A percentile compares a stretch with the other conserved stretches of the same genome.
Conservation (phyloP, 1,140 invertebrate genomes). For the Armadillidium nasatum region DNA sequence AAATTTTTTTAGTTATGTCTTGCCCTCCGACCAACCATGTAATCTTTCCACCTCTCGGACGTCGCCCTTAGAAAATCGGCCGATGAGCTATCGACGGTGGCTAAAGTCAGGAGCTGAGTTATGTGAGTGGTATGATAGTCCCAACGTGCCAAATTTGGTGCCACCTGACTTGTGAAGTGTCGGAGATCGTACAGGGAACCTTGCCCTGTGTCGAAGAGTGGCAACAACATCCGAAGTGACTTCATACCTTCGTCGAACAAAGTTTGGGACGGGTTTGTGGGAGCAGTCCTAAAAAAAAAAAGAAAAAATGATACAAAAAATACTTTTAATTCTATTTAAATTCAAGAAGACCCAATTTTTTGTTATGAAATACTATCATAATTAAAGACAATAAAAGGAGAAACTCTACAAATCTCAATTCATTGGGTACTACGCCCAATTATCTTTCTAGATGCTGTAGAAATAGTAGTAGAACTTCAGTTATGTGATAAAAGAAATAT, state of each 20-base stretch:
- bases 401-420: too few species aligned
- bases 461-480: too few species aligned
- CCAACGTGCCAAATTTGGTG: conserved; percentile 87
- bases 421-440: too few species aligned
- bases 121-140: conserved; percentile 98
- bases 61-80: conserved; percentile 76
- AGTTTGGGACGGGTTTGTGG: conserved; percentile 49
- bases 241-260: conserved; percentile 81
- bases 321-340: not conserved
- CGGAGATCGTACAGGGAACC: conserved; percentile 95
- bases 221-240: conserved; percentile 82
- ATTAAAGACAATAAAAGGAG: too few species aligned
- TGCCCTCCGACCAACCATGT: conserved; percentile 90
- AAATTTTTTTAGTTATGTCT: conserved; percentile 83
- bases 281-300: not conserved
- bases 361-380: too few species aligned
- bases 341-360: too few species aligned
- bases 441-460: too few species aligned
- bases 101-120: conserved; percentile 86
- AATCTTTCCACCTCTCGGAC: conserved; percentile 88
- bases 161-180: conserved; percentile 75
- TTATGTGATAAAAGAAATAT: too few species aligned
- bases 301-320: not conserved
- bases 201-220: conserved; percentile 89
- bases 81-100: conserved; percentile 68